Percentiles rank a stretch among this genome's conserved stretches.
These are phyloP conservation scores for Habroteleia sp. DNA, from an alignment of 2,888 invertebrate species.

Conservation along the genomic window DNA sequence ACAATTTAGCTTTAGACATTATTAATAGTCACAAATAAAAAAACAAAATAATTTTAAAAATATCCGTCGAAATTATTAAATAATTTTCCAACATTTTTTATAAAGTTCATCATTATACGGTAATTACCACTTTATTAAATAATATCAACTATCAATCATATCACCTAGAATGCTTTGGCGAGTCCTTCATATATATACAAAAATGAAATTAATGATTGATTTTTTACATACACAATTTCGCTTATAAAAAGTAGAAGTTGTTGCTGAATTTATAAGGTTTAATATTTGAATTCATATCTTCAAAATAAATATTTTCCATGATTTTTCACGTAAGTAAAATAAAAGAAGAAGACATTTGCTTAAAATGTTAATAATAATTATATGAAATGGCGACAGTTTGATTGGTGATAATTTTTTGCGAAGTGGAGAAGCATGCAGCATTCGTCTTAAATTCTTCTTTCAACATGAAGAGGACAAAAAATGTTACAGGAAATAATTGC, in stretches of 20 bases:
- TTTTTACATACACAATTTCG: too few relatives aligned
- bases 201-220: slow-evolving; percentile 13
- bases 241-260: too few relatives aligned
- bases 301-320: too few relatives aligned
- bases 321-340: too few relatives aligned
- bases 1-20: too few relatives aligned
- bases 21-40: too few relatives aligned
- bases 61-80: slow-evolving; percentile 2
- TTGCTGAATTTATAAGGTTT: too few relatives aligned
- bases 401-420: slow-evolving; percentile 6
- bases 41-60: background rate
- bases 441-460: background rate
- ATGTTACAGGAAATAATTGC: slow-evolving; percentile 24
- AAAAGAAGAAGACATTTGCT: too few relatives aligned
- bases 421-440: slow-evolving; percentile 4
- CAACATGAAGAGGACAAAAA: slow-evolving; percentile 29
- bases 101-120: slow-evolving; percentile 6
- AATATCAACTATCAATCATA: slow-evolving; percentile 13
- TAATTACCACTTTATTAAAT: slow-evolving; percentile 8
- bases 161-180: slow-evolving; percentile 2
- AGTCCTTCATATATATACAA: slow-evolving; percentile 4
- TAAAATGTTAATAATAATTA: too few relatives aligned
- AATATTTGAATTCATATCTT: too few relatives aligned
- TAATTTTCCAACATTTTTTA: background rate
- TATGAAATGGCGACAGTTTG: too few relatives aligned